Base-by-base conservation (phyloP, 35 echinoderm and acorn worm genomes). In the Diadema setosum region DNA sequence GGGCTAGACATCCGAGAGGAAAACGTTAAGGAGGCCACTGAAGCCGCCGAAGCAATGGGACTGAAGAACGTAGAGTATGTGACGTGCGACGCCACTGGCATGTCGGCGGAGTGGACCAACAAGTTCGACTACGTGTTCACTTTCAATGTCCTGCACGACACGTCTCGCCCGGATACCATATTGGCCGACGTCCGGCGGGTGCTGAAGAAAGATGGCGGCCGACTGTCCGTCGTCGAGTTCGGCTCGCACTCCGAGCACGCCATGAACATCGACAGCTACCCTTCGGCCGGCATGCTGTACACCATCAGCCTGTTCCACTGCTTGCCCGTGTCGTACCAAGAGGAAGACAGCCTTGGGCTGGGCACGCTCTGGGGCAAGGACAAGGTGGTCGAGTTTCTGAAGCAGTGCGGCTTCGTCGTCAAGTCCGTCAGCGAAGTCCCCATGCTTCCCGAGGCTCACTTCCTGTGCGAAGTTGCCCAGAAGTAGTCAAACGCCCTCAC, bases 321-420 rank as follows among this genome's bases (percentile, higher is more conserved):
- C 75, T 91, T 99, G 92, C 92, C 96, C 2, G 90, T 94, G 2
- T 95, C 93, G 5, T 46, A 95, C 39, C 58, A 92, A 41, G 81
- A 88, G 41, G 82, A 91, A 5, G 36, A n/a, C 40, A 89, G 90
- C n/a, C 63, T 85, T 18, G 96, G 93, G 0, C 61, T 99, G 16
- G 96, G 96, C 1, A 92, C 90, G 5, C 92, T 94, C 89, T 99
- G 96, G 96, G 96, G 96, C 0, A 94, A 86, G 45, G 96, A 99
- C 55, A 52, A 83, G 21, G 86, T 85, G 17, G 64, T 49, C 23
- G 85, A 90, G 40, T 78, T 78, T 14, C 70, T 99, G 3, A 81
- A 94, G 56, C 73, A 89, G 39, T 65, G 39, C 15, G 96, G 96
- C 24, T 92, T 99, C 40, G 25, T 0, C 9, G 40, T 78, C 5